Base-by-base conservation (phyloP, 2,888 invertebrate genomes). In the Acronicta leporina region DNA sequence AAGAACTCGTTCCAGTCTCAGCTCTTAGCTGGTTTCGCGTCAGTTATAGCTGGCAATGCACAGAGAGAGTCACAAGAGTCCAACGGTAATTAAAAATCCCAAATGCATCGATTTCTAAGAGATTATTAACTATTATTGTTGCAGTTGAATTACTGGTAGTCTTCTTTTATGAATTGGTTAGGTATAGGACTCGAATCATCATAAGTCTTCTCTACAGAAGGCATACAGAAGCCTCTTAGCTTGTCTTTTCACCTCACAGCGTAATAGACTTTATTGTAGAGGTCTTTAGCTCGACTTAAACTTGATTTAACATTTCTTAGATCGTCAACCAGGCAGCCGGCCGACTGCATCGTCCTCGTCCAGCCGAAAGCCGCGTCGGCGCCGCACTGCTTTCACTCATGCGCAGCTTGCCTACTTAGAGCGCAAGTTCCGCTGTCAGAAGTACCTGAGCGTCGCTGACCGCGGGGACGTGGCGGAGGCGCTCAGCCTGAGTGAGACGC, bases 401-500 rank as follows among this genome's bases (percentile, higher is more conserved):
- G 98, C 98, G 0, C 99, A 99, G 90, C 95, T 99, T 53, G 98
- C 98, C 0, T 98, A 97, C 88, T 92, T 99, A 75, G 98, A 99
- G 91, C 95, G 98, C 77, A 98, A 98, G 92, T 99, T 99, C 89
- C 95, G 98, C 9, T 97, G 98, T 80, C 98, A 98, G 91, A 99
- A 99, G 91, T 99, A 99, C 92, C 92, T 99, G 64, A 98, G 98
- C 65, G 98, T 99, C 8, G 98, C 98, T 0, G 99, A 99, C 86
- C 95, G 99, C 41, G 98, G 98, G 58, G 98, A 98, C 86, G 98
- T 99, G 0, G 98, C 99, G 0, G 98, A 98, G 82, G 97, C 98
- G 0, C 95, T 99, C 25, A 97, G 97, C 82, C 95, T 99, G 27
- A 97, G 98, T 38, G 99, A 99, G 92, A 99, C 98, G 0, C 99